These are phyloP conservation scores for Polypterus senegalus DNA, from an alignment of 2,113 vertebrate genomes.

Conservation along the genomic window DNA sequence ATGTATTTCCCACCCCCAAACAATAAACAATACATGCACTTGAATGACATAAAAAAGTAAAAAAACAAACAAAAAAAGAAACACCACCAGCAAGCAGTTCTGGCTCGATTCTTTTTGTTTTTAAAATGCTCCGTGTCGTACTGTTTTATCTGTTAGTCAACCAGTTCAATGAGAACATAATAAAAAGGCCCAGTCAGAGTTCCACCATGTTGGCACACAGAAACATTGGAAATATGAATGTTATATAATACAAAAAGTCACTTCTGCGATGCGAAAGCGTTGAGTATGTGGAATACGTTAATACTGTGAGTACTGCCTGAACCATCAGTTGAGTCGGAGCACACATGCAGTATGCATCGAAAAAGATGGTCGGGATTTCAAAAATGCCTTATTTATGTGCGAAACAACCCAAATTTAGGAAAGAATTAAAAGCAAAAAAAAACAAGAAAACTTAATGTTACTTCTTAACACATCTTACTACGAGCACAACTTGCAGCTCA, in stretches of 20 bases:
- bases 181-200: constrained; percentile 32
- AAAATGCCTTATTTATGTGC: too few relatives aligned
- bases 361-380: too few relatives aligned
- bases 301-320: too few relatives aligned
- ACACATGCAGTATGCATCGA: too few relatives aligned
- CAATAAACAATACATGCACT: constrained; percentile 51
- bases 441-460: too few relatives aligned
- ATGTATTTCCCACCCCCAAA: constrained; percentile 37
- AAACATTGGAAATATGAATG: constrained; percentile 24
- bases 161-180: constrained; percentile 27
- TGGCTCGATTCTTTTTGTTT: constrained; percentile 22
- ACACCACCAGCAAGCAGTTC: constrained; percentile 32
- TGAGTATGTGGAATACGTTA: too few relatives aligned
- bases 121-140: constrained; percentile 45
- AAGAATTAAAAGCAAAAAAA: too few relatives aligned
- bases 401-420: too few relatives aligned
- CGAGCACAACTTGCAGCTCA: too few relatives aligned
- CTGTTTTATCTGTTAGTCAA: constrained; percentile 12
- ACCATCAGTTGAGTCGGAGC: too few relatives aligned
- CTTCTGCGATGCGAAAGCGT: too few relatives aligned
- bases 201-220: constrained; percentile 25
- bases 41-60: constrained; percentile 25
- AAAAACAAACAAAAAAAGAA: constrained; percentile 19
- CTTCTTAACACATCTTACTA: too few relatives aligned
- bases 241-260: constrained; percentile 6